Evolutionary conservation across 2,888 invertebrate species (phyloP).

Genomic region (Apamea crenata): DNA sequence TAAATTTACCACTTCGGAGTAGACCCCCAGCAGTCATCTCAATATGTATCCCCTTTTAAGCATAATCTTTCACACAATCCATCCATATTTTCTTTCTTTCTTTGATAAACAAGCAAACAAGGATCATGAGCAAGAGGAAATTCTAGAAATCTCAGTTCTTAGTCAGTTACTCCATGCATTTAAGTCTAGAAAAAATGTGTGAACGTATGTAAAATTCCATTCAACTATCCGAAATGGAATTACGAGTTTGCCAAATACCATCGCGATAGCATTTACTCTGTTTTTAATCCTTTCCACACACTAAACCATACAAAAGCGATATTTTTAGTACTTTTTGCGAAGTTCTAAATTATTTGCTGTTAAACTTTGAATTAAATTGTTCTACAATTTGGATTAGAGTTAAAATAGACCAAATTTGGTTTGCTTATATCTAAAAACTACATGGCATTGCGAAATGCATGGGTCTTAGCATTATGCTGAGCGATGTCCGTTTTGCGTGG

Average conservation of each 20-base stretch:
- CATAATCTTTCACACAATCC: background rate
- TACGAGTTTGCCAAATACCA: constrained; percentile 10
- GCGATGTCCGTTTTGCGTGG: no score
- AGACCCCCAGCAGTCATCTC: background rate
- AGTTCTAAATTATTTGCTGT: constrained; percentile 19
- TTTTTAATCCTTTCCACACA: constrained; percentile 19
- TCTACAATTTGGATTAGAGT: constrained; percentile 10
- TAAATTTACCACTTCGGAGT: no score
- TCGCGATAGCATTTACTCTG: constrained; percentile 7
- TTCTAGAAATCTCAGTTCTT: background rate
- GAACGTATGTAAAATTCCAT: constrained; percentile 30
- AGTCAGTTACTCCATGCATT: background rate
- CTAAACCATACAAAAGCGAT: constrained; percentile 37
- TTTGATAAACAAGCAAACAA: background rate
- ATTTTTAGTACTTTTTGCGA: constrained; percentile 10
- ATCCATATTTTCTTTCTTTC: background rate
- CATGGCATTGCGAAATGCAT: background rate
- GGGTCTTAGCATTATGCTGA: no score
- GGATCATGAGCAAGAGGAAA: background rate
- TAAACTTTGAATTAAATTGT: constrained; percentile 39
- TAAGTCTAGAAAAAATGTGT: constrained; percentile 17
- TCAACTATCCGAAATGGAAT: constrained; percentile 18
- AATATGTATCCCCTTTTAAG: background rate
- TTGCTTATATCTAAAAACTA: background rate
- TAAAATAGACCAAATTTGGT: background rate